Conservation (phyloP, 1,140 invertebrate species). For the Temnothorax nylanderi region DNA sequence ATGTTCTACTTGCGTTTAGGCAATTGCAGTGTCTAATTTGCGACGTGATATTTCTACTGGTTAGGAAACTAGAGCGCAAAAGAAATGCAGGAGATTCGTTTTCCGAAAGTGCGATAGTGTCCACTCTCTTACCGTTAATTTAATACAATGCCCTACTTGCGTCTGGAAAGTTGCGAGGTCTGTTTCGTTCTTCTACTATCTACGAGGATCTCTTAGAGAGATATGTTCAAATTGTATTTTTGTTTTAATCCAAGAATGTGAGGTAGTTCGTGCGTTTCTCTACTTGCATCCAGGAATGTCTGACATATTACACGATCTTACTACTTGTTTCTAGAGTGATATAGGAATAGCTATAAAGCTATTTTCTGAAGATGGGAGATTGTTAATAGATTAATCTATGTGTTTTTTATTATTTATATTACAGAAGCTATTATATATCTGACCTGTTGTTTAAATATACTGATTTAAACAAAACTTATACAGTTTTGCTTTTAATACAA, state of each 20-base stretch:
- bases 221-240: slow-evolving; percentile 1
- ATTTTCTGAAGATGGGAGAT: background rate
- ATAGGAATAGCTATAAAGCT: background rate
- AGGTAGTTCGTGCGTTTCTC: background rate
- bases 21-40: slow-evolving; percentile 7
- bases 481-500: background rate
- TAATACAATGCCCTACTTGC: background rate
- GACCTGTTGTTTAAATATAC: background rate
- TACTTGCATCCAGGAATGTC: background rate
- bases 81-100: background rate
- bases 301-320: slow-evolving; percentile 20
- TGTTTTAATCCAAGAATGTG: background rate
- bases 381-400: background rate
- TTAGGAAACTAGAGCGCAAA: background rate
- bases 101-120: slow-evolving; percentile 8
- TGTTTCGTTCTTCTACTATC: background rate
- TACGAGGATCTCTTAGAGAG: background rate
- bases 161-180: background rate
- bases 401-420: background rate
- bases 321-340: slow-evolving; percentile 17
- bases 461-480: background rate
- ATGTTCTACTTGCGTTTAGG: slow-evolving; percentile 1
- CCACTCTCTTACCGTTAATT: slow-evolving; percentile 3
- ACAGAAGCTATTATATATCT: background rate
- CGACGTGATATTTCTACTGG: slow-evolving; percentile 9